Evolutionary conservation across 2,113 vertebrate species (phyloP).

Genomic region (Catharus bicknelli): DNA sequence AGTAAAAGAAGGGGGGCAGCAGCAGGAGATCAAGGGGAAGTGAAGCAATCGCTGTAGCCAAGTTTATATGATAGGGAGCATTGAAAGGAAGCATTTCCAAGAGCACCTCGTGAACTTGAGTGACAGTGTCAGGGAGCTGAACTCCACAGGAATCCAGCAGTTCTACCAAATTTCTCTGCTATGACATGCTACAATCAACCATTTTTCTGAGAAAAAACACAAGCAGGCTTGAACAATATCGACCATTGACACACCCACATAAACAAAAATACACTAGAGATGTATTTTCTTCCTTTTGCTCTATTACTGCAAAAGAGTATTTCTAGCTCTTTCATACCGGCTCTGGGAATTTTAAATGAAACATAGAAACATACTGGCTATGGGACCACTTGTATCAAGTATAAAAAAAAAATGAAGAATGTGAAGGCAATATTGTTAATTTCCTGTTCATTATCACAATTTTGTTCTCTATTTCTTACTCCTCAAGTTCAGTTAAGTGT

Average conservation of each 20-base stretch:
- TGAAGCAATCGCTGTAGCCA: neutral
- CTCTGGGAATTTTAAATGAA: neutral
- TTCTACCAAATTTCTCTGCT: neutral
- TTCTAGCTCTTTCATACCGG: neutral
- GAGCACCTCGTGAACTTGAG: neutral
- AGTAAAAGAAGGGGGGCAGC: neutral
- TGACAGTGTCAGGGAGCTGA: neutral
- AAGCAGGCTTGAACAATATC: neutral
- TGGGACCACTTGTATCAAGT: neutral
- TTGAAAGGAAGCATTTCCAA: neutral
- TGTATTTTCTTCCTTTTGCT: neutral
- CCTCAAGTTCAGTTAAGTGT: neutral
- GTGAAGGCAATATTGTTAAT: neutral
- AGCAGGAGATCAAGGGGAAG: neutral
- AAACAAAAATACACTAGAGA: neutral
- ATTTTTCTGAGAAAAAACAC: neutral
- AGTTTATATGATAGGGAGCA: neutral
- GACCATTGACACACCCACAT: neutral
- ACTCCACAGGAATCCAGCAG: neutral
- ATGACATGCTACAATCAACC: neutral
- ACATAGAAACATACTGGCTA: neutral
- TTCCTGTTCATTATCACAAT: neutral
- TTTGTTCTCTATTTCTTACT: neutral
- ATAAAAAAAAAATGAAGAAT: neutral
- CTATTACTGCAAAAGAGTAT: neutral